phyloP scores from a whole-genome alignment of 2,888 invertebrate species.

The Stenodema calcarata region DNA sequence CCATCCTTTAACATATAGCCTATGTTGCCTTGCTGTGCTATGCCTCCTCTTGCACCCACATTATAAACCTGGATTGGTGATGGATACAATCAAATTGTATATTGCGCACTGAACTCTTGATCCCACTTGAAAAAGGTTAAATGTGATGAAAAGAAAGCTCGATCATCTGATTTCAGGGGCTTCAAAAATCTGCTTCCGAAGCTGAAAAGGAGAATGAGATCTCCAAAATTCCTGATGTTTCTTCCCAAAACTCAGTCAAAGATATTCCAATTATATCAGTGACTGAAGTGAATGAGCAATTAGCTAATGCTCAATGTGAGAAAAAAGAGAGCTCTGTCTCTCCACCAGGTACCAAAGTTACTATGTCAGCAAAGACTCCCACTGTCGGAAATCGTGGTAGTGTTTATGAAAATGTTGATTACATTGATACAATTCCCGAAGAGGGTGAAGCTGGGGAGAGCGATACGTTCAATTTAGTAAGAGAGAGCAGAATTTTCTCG shows the following conservation, averaged over 20 bases:
- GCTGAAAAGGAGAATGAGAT: conserved; percentile 19
- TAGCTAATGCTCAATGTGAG: conserved; percentile 13
- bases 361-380: neutral
- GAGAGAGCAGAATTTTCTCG: conserved; percentile 73
- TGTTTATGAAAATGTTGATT: conserved; percentile 56
- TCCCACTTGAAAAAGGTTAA: neutral
- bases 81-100: conserved; percentile 17
- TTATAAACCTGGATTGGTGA: conserved; percentile 34
- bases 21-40: conserved; percentile 21
- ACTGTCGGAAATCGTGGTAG: conserved; percentile 53
- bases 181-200: conserved; percentile 31
- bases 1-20: conserved; percentile 14
- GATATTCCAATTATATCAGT: conserved; percentile 56
- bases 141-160: conserved; percentile 28
- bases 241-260: conserved; percentile 48
- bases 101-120: neutral
- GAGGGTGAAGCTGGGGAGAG: conserved; percentile 56
- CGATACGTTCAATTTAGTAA: conserved; percentile 69
- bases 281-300: conserved; percentile 50
- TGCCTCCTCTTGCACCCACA: conserved; percentile 13
- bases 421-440: conserved; percentile 56
- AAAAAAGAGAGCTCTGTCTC: neutral
- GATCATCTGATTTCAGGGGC: conserved; percentile 49
- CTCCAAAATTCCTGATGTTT: conserved; percentile 10
- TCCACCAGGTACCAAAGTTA: neutral